Evolutionary conservation across 2,113 vertebrate species (phyloP), one percentile per base, ranked within the genome.

Genomic region (Osmerus mordax): DNA sequence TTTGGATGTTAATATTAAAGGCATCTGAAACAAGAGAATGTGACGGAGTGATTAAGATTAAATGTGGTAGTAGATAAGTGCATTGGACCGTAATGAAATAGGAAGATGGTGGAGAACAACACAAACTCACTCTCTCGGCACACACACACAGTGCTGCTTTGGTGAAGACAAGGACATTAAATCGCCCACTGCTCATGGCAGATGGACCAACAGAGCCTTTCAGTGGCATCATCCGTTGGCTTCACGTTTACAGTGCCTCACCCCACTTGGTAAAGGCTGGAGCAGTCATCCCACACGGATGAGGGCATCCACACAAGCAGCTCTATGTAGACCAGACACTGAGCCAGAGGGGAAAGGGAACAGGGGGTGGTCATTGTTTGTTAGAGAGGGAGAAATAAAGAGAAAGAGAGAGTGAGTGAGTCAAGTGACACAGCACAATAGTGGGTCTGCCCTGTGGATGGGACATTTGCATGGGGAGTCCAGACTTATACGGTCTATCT

Each of bases 1-100:
- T 89, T 82, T 82, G 83, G 83, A 87, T 87, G 73, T 51, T n/a
- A 21, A 56, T 65, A 69, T 23, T 29, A 83, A 86, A 82, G 41
- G 41, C 41, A 83, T 76, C 81, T 56, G 64, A 86, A 82, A 81
- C 56, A 16, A 68, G 83, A 78, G 72, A 36, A 73, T 77, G 68
- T 73, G 70, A 54, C 68, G 60, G 70, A 82, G 58, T 77, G 73
- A 78, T 74, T 65, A 77, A 81, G 75, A 85, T 86, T 81, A 87
- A 69, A 78, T 65, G 64, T 72, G 71, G n/a, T 63, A 80, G 77
- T 62, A 52, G 62, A 80, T 61, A 55, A 76, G 58, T 80, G 84
- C 79, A 83, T 82, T 71, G 68, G 29, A 32, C 19, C 70, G 74
- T 75, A 84, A 77, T 70, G 53, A 75, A 71, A 61, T 72, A 75